Percentiles rank a stretch among this genome's conserved stretches.
phyloP scores from a whole-genome alignment of 2,888 invertebrate species.

The Parelbella ahira region DNA sequence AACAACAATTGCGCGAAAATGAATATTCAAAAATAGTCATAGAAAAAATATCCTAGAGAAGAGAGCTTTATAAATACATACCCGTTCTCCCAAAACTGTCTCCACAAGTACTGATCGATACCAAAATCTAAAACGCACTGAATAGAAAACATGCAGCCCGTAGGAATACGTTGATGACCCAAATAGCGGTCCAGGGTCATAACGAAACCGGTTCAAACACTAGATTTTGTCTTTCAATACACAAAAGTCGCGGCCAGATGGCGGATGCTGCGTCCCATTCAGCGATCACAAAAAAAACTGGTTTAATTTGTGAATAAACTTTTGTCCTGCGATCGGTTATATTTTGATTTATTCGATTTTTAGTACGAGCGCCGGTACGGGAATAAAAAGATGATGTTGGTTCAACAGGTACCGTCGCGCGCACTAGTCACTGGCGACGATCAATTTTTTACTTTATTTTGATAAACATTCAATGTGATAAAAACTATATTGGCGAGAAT shows the following conservation, averaged over 20 bases:
- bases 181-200: conserved; percentile 51
- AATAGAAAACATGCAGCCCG: conserved; percentile 36
- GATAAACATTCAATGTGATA: too few species aligned
- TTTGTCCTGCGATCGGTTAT: conserved; percentile 73
- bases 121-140: conserved; percentile 27
- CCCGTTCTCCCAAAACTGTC: too few species aligned
- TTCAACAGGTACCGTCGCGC: conserved; percentile 68
- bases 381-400: conserved; percentile 66
- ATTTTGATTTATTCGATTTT: conserved; percentile 80
- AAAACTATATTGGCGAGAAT: too few species aligned
- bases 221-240: conserved; percentile 63
- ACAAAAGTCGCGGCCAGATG: conserved; percentile 71
- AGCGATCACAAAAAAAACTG: conserved; percentile 60
- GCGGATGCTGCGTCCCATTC: conserved; percentile 70
- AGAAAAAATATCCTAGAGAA: too few species aligned
- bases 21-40: too few species aligned
- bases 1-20: too few species aligned
- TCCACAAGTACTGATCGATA: conserved; percentile 33
- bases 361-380: conserved; percentile 59
- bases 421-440: conserved; percentile 35
- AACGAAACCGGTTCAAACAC: conserved; percentile 64
- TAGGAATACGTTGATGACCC: conserved; percentile 65
- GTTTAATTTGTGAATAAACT: conserved; percentile 67
- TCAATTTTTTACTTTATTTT: too few species aligned
- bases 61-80: too few species aligned